Evolutionary conservation across 1,140 invertebrate species (phyloP).

Genomic region (Aphelinus atriplicis): DNA sequence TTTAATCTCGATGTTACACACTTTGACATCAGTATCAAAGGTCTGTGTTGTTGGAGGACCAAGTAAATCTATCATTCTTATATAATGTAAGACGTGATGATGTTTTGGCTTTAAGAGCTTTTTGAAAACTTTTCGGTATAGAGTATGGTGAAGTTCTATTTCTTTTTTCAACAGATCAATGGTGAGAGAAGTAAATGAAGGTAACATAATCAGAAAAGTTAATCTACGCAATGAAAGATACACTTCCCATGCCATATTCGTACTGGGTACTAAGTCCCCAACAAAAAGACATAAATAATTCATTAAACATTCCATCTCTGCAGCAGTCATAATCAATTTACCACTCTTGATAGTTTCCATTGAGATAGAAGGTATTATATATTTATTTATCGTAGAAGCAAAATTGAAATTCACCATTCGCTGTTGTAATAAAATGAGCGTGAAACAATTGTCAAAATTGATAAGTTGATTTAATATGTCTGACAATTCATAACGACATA

Average conservation of each 20-base stretch:
- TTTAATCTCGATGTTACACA: slow-evolving; percentile 35
- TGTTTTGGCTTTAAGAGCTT: slow-evolving; percentile 36
- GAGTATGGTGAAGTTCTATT: slow-evolving; percentile 37
- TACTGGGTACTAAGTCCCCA: slow-evolving; percentile 45
- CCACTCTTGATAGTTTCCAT: slow-evolving; percentile 39
- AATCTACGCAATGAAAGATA: slow-evolving; percentile 44
- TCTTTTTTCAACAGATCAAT: slow-evolving; percentile 13
- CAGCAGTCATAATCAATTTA: slow-evolving; percentile 42
- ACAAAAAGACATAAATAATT: slow-evolving; percentile 41
- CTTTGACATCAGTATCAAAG: slow-evolving; percentile 38
- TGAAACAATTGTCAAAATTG: slow-evolving; percentile 34
- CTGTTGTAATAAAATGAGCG: slow-evolving; percentile 39
- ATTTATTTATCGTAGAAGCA: slow-evolving; percentile 28
- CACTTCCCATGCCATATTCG: slow-evolving; percentile 44
- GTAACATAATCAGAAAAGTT: slow-evolving; percentile 40
- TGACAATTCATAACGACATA: slow-evolving; percentile 41
- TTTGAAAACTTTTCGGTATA: slow-evolving; percentile 43
- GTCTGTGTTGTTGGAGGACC: slow-evolving; percentile 41
- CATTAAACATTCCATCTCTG: slow-evolving; percentile 46
- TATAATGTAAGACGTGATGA: slow-evolving; percentile 37
- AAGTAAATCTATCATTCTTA: slow-evolving; percentile 33
- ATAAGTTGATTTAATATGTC: slow-evolving; percentile 41
- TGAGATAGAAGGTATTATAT: slow-evolving; percentile 38
- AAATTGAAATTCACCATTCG: slow-evolving; percentile 41
- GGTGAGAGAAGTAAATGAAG: slow-evolving; percentile 16